Conservation (phyloP, 92 coral and sea anemone genomes). For the Meandrina meandrites region DNA sequence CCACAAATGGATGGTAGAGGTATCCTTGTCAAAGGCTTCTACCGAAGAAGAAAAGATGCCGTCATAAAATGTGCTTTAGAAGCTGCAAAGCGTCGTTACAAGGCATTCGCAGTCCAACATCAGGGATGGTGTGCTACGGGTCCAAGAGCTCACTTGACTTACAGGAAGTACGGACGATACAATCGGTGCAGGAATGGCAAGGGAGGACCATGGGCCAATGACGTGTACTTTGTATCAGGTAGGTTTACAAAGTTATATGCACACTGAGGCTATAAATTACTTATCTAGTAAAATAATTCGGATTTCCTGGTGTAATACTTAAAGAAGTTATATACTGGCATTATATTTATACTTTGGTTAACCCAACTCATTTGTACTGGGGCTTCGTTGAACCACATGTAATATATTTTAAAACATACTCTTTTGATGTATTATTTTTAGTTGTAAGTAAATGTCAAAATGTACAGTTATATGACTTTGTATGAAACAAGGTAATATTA, state of each 20-base stretch:
- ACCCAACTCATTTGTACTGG: too few species aligned
- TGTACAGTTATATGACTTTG: too few species aligned
- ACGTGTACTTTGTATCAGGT: constrained; percentile 54
- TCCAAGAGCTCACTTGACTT: constrained; percentile 63
- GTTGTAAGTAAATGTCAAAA: too few species aligned
- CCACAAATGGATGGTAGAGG: constrained; percentile 52
- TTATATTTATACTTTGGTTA: too few species aligned
- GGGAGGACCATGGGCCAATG: constrained; percentile 68
- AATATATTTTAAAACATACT: too few species aligned
- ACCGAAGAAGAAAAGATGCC: constrained; percentile 37
- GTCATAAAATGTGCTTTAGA: constrained; percentile 36
- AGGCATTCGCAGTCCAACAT: constrained; percentile 57
- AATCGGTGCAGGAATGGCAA: constrained; percentile 57
- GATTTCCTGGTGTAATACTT: too few species aligned
- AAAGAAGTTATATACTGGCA: too few species aligned
- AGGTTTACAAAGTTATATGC: not conserved
- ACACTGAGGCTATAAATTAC: not conserved
- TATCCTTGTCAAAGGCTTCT: constrained; percentile 27
- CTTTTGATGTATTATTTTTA: too few species aligned
- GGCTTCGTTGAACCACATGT: too few species aligned
- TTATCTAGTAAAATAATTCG: too few species aligned
- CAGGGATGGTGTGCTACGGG: constrained; percentile 67
- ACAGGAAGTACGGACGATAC: constrained; percentile 60
- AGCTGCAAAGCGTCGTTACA: constrained; percentile 31
- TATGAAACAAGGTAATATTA: too few species aligned